phyloP scores from a whole-genome alignment of 2,888 invertebrate genomes.

The Pimpla rufipes region DNA sequence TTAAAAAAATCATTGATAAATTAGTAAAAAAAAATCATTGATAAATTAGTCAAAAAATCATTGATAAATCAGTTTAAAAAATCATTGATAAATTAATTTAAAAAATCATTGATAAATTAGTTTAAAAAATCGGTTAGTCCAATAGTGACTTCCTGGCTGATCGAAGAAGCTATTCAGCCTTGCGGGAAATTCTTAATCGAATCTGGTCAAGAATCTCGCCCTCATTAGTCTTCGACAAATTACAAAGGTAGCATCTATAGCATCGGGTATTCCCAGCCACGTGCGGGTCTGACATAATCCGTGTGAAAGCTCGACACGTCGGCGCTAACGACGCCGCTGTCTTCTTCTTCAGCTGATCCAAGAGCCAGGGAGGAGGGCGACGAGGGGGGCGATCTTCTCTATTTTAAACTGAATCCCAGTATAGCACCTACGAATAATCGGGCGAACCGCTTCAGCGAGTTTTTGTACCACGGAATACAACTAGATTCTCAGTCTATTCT shows the following conservation, averaged over 20 bases:
- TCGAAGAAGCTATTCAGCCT: too few species aligned
- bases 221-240: too few species aligned
- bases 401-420: constrained; percentile 62
- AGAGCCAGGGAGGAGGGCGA: neutral
- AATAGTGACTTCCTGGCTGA: too few species aligned
- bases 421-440: constrained; percentile 64
- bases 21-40: too few species aligned
- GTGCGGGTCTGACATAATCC: constrained; percentile 20
- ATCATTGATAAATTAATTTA: too few species aligned
- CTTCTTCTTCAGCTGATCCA: neutral
- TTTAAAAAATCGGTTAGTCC: neutral
- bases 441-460: constrained; percentile 48
- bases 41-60: too few species aligned
- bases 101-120: too few species aligned
- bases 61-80: too few species aligned
- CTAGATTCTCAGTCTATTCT: constrained; percentile 60
- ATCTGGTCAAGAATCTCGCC: too few species aligned
- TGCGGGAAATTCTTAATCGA: too few species aligned
- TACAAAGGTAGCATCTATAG: neutral
- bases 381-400: constrained; percentile 43
- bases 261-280: neutral
- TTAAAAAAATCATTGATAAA: too few species aligned
- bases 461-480: constrained; percentile 51
- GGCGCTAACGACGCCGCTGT: constrained; percentile 23
- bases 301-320: constrained; percentile 30